phyloP scores from a whole-genome alignment of 2,797 vertebrate species.

The Glossophaga mutica region DNA sequence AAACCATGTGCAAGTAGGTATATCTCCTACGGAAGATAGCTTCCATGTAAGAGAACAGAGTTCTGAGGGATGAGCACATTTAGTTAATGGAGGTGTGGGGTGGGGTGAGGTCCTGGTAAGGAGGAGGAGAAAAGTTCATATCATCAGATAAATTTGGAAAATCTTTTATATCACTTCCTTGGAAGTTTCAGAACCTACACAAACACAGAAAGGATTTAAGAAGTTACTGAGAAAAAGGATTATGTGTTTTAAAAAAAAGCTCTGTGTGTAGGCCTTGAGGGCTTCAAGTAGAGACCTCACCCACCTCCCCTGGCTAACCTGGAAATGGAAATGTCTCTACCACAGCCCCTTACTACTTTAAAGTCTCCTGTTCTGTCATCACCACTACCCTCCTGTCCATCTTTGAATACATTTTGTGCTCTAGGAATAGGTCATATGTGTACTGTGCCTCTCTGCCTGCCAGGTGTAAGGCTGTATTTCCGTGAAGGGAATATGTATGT shows the following conservation, averaged over 20 bases:
- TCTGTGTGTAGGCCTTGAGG: not conserved
- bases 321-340: not conserved
- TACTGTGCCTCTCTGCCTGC: not conserved
- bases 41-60: not conserved
- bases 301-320: not conserved
- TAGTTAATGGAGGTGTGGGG: not conserved
- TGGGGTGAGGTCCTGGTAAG: not conserved
- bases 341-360: not conserved
- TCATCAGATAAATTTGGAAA: not conserved
- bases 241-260: not conserved
- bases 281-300: not conserved
- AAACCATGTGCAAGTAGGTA: not conserved
- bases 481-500: not conserved
- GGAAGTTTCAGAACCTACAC: not conserved
- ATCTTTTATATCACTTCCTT: not conserved
- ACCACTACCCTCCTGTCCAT: not conserved
- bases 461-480: not conserved
- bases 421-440: not conserved
- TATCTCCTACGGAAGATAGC: not conserved
- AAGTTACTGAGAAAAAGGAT: not conserved
- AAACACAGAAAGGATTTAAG: not conserved
- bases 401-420: not conserved
- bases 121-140: not conserved
- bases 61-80: not conserved
- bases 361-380: not conserved